Evolutionary conservation across 2,888 invertebrate genomes (phyloP), one percentile per base, ranked within the genome.

Genomic region (Xestia c-nigrum): DNA sequence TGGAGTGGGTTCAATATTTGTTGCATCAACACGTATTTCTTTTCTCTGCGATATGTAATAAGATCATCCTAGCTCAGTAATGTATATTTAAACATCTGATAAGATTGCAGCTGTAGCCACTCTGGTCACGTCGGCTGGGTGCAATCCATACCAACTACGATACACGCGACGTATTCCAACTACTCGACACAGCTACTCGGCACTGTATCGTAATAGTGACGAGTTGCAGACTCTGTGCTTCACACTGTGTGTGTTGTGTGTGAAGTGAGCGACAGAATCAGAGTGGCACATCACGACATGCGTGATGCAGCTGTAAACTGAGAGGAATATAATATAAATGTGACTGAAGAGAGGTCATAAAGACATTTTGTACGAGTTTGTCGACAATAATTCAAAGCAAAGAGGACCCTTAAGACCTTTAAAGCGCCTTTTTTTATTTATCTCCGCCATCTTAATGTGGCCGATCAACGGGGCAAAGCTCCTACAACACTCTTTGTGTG

Each of bases 101-200:
- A 69, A 71, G 72, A 67, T 83, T 71, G 66, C 76, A 68, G n/a
- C 50, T 31, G 72, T 63, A 78, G 67, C 21, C 31, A 61, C 66
- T 38, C 72, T 38, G 14, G 78, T 70, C 83, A 83, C 86, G 83
- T 86, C 38, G n/a, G 43, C 24, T 24, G n/a, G 43, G 55, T 63
- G 72, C 84, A 70, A 78, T 83, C 61, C 86, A 86, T 83, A 71
- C 70, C 63, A 86, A 83, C 61, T 59, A 63, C 24, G 38, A 52
- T 5, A 61, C 50, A 7, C 38, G 21, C 38, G 21, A 21, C 50
- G 50, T 21, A 50, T 50, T 50, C 7, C 50, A 50, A 50, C 9
- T 12, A 59, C 55, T n/a, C 10, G 55, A 5, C 55, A 14, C 55
- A n/a, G n/a, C n/a, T n/a, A n/a, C 55, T n/a, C 10, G 55, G 14